Evolutionary conservation across 1,140 invertebrate genomes (phyloP).

Genomic region (Phymorhynchus buccinoides): DNA sequence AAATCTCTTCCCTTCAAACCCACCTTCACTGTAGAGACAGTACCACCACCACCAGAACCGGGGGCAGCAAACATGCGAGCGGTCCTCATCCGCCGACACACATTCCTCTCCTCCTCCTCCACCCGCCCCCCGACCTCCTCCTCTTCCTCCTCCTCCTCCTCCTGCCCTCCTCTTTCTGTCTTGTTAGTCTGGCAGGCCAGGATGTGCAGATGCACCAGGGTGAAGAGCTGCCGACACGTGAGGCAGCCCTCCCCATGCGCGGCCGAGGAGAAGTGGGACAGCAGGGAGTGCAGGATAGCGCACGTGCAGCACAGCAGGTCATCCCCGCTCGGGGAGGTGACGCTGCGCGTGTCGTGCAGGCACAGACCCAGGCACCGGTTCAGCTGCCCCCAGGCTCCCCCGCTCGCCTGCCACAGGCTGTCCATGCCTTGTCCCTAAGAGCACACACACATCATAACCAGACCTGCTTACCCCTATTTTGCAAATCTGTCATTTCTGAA

Average conservation of each 20-base stretch:
- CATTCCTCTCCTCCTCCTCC: neutral
- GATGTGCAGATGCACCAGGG: slow-evolving; percentile 43
- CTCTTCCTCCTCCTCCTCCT: neutral
- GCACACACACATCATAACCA: no score
- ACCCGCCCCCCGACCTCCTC: no score
- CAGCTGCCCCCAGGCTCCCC: slow-evolving; percentile 4
- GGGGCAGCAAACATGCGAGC: slow-evolving; percentile 8
- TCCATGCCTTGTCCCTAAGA: slow-evolving; percentile 20
- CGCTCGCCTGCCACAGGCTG: slow-evolving; percentile 4
- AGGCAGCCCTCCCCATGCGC: slow-evolving; percentile 28
- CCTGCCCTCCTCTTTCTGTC: no score
- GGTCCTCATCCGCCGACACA: slow-evolving; percentile 6
- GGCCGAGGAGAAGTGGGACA: slow-evolving; percentile 31
- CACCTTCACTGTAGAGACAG: neutral
- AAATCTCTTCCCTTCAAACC: neutral
- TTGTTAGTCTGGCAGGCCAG: slow-evolving; percentile 29
- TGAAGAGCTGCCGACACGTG: slow-evolving; percentile 47
- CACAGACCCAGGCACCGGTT: slow-evolving; percentile 13
- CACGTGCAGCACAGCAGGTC: slow-evolving; percentile 39
- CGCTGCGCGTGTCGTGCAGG: slow-evolving; percentile 19
- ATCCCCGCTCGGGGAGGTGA: slow-evolving; percentile 18
- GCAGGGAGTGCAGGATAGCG: slow-evolving; percentile 38
- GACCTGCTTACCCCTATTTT: no score
- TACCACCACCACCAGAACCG: neutral
- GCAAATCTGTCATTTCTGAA: no score